A percentile compares a stretch with the other conserved stretches of the same genome.
These are phyloP conservation scores for Pachycephala philippinensis DNA, from an alignment of 2,113 vertebrate species.

Conservation along the genomic window DNA sequence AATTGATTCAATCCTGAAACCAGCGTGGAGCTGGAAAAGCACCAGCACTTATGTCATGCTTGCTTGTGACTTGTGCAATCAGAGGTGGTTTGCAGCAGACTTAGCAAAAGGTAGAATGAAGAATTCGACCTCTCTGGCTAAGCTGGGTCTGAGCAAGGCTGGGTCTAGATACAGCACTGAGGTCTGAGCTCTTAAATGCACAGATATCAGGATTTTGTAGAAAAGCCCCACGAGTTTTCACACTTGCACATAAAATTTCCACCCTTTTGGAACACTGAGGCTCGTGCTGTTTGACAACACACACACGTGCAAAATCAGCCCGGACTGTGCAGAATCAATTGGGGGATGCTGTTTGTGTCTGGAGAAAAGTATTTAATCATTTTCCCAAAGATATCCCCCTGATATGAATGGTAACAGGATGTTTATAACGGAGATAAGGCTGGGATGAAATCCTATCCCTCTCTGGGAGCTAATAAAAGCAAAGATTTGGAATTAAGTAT, in stretches of 20 bases:
- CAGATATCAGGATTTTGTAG: rapidly evolving
- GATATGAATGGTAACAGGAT: conserved; percentile 79
- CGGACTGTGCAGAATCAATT: not conserved
- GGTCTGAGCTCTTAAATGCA: not conserved
- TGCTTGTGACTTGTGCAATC: not conserved
- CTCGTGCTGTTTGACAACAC: not conserved
- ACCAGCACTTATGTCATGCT: not conserved
- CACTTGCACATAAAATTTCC: not conserved
- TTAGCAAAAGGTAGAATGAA: not conserved
- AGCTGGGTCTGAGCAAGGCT: not conserved
- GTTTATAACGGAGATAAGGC: conserved; percentile 79
- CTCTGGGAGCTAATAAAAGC: conserved; percentile 77
- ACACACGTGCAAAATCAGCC: not conserved
- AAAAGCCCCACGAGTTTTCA: not conserved
- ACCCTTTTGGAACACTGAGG: not conserved
- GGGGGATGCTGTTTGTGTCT: conserved; percentile 10
- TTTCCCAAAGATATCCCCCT: conserved; percentile 66
- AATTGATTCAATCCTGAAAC: not conserved
- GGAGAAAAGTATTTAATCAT: conserved; percentile 68
- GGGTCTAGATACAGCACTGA: too few relatives aligned
- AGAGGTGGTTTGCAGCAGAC: not conserved
- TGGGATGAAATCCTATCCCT: conserved; percentile 71
- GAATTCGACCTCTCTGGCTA: not conserved
- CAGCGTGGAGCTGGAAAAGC: not conserved
- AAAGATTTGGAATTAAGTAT: conserved; percentile 79